Percentiles rank a stretch among this genome's conserved stretches.
phyloP scores from a whole-genome alignment of 2,113 vertebrate species.

The Muntiacus muntjak region DNA sequence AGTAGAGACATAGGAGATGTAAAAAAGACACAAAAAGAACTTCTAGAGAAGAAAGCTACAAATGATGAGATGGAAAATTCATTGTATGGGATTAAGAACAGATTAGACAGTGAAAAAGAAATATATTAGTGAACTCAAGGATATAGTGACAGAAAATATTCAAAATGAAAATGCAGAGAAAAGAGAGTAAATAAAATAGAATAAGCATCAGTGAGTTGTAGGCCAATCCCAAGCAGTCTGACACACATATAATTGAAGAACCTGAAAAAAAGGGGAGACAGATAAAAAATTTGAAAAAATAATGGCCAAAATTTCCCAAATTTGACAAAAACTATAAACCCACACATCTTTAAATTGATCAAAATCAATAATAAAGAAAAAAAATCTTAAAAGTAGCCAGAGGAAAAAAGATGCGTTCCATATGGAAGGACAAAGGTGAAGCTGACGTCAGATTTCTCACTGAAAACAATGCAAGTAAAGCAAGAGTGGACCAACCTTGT shows the following conservation, averaged over 20 bases:
- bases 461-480: neutral
- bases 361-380: neutral
- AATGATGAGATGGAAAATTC: neutral
- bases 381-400: neutral
- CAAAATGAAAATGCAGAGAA: neutral
- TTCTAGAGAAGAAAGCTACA: neutral
- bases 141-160: neutral
- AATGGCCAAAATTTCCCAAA: neutral
- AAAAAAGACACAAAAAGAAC: neutral
- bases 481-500: neutral
- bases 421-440: neutral
- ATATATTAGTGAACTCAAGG: neutral
- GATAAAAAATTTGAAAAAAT: neutral
- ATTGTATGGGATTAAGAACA: neutral
- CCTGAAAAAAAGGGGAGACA: neutral
- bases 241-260: neutral
- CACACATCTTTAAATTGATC: neutral
- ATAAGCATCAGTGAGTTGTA: neutral
- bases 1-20: neutral
- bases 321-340: neutral
- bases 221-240: neutral
- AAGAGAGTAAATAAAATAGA: neutral
- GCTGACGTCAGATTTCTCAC: neutral
- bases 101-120: neutral
- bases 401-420: neutral